Conservation (phyloP, 1,140 invertebrate genomes). For the Brachionus koreanus region DNA sequence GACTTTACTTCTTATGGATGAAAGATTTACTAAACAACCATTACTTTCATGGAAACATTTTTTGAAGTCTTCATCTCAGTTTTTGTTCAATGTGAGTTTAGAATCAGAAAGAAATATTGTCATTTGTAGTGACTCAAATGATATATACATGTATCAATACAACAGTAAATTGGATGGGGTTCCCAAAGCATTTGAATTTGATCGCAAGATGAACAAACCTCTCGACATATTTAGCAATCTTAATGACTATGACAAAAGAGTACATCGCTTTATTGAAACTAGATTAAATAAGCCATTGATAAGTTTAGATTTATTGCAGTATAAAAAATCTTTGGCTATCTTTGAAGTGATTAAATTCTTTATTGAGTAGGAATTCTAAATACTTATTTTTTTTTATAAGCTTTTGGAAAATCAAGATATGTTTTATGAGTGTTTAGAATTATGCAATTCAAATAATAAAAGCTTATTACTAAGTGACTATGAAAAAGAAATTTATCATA, state of each 20-base stretch:
- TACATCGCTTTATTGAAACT: not conserved
- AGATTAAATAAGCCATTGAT: slow-evolving; percentile 12
- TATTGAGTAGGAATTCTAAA: not conserved
- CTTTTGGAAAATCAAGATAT: slow-evolving; percentile 15
- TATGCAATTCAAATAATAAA: not conserved
- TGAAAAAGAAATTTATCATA: not conserved
- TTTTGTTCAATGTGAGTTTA: not conserved
- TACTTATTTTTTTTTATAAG: not conserved
- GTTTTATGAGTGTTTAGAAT: not conserved
- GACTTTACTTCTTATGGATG: slow-evolving; percentile 23
- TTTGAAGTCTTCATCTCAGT: not conserved
- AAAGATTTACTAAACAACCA: slow-evolving; percentile 14
- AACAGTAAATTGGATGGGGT: not conserved
- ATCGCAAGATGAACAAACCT: not conserved
- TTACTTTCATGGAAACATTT: slow-evolving; percentile 34
- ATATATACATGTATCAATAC: not conserved
- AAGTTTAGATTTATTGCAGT: not conserved
- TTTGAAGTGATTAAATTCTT: not conserved
- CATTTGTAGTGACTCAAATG: slow-evolving; percentile 7
- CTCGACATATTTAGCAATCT: not conserved
- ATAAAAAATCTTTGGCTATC: not conserved
- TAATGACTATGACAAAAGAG: not conserved
- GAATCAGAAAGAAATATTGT: not conserved
- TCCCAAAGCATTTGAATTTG: not conserved
- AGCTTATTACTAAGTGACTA: not conserved